Evolutionary conservation across 2,888 invertebrate genomes (phyloP), one percentile per base, ranked within the genome.

Genomic region (Geophilus truncorum): DNA sequence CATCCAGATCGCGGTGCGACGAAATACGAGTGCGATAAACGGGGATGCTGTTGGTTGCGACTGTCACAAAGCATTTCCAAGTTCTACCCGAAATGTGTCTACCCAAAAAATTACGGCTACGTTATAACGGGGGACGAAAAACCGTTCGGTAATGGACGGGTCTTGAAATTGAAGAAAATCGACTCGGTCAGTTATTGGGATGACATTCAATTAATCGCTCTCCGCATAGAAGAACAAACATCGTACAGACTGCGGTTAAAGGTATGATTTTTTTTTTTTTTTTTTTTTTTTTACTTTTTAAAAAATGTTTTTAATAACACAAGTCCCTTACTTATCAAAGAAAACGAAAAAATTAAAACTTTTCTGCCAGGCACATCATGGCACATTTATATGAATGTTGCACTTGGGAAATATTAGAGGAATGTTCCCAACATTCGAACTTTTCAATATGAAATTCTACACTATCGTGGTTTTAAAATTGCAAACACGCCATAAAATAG

Each of bases 81-180:
- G n/a, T n/a, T 6, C 9, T 30, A 34, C 7, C 80, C 80, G 21
- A 25, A 21, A 10, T 80, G 80, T 75, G 21, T 80, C 25, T 80
- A 80, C 34, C 80, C 80, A 2, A 25, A 28, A 21, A 80, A 80
- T 21, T 80, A 75, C 80, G 80, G 80, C 80, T 80, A 80, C 23
- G 70, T 75, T 18, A 23, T 80, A n/a, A 12, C 34, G 2, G 80
- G 51, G 7, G 21, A 21, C 15, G 62, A 80, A 28, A 36, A 80
- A 34, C 15, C 62, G 6, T 80, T 80, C 75, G 32, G 34, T 10
- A 75, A 80, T 75, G 80, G 80, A 10, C 70, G 30, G 25, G 80
- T 75, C 15, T 10, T 80, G 23, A 62, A 25, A n/a, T 40, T 80
- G 30, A 32, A 34, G 15, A 23, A 40, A 30, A 32, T 75, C 10